phyloP scores from a whole-genome alignment of 1,140 invertebrate genomes.

The Onthophagus taurus region DNA sequence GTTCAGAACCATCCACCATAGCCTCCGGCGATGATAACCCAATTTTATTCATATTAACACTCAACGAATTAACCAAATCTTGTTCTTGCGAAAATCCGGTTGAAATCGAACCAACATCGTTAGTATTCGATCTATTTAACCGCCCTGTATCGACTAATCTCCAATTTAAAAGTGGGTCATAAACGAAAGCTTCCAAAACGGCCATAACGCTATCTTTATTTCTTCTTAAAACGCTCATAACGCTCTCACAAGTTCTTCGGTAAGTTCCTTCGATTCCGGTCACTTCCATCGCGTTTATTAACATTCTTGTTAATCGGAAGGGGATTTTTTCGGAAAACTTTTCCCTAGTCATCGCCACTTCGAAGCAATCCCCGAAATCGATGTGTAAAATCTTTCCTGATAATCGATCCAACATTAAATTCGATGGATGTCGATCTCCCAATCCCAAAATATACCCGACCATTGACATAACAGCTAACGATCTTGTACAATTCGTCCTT shows the following conservation, averaged over 20 bases:
- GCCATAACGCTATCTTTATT: slow-evolving; percentile 99
- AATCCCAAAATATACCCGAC: slow-evolving; percentile 73
- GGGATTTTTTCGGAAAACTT: slow-evolving; percentile 99
- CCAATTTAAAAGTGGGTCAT: slow-evolving; percentile 99
- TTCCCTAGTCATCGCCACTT: slow-evolving; percentile 97
- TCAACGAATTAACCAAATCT: slow-evolving; percentile 44
- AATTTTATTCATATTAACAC: slow-evolving; percentile 42
- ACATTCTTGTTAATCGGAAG: slow-evolving; percentile 95
- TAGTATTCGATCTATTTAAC: slow-evolving; percentile 37
- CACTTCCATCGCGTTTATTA: slow-evolving; percentile 99
- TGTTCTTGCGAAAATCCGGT: slow-evolving; percentile 34
- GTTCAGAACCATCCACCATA: slow-evolving; percentile 43
- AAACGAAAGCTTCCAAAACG: slow-evolving; percentile 98
- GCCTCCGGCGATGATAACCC: slow-evolving; percentile 28
- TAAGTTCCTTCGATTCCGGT: slow-evolving; percentile 77
- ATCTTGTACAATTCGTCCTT: slow-evolving; percentile 95
- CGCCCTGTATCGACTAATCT: slow-evolving; percentile 74
- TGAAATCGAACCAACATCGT: slow-evolving; percentile 31
- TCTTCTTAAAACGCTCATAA: slow-evolving; percentile 88
- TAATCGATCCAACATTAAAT: slow-evolving; percentile 94
- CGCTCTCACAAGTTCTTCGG: slow-evolving; percentile 90
- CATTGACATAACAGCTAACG: slow-evolving; percentile 99
- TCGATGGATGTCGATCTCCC: slow-evolving; percentile 91
- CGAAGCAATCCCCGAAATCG: slow-evolving; percentile 99
- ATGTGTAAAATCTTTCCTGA: slow-evolving; percentile 99